Base-by-base conservation (phyloP, 1,140 invertebrate genomes). In the Heliconius hermathena region DNA sequence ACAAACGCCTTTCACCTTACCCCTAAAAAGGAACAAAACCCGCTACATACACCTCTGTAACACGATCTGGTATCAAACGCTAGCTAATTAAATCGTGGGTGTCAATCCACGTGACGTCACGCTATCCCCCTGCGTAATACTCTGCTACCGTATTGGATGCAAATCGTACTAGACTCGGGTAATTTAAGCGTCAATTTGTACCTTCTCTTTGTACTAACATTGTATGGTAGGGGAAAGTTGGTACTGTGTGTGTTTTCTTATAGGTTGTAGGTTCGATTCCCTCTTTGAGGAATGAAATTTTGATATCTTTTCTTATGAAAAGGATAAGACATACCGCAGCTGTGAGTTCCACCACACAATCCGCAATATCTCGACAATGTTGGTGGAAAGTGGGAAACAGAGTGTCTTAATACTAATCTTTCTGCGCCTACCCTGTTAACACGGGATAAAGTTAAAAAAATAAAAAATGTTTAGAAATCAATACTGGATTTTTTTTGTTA, bases 161-260 rank as follows among this genome's bases (percentile, higher is more conserved):
- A 90, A 91, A 91, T 89, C 85, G 82, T 77, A 46, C 81, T 79
- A 83, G 83, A 79, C 82, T 76, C 80, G 80, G 80, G 86, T 89
- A 88, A 89, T 88, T 88, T 87, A 86, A 76, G 81, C 84, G 78
- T 84, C 85, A 84, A 88, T 88, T 87, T 84, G 81, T 76, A 71
- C 80, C 74, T 76, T 49, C 49, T 72, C 49, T 72, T 70, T 73
- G 20, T 71, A 3, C 41, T 49, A 36, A 83, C 60, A 2, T 13
- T 57, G 80, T 83, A 80, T 80, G 20, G 79, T 73, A n/a, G 1
- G 57, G n/a, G 2, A 11, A n/a, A 52, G 57, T 80, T 20, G 52
- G 38, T 73, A 29, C 16, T 26, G 33, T 41, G 36, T 22, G 8
- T 66, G 13, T 66, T 29, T 71, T 33, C 49, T 52, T 46, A 46